phyloP scores from a whole-genome alignment of 2,113 vertebrate genomes.

The Proterorhinus semilunaris region DNA sequence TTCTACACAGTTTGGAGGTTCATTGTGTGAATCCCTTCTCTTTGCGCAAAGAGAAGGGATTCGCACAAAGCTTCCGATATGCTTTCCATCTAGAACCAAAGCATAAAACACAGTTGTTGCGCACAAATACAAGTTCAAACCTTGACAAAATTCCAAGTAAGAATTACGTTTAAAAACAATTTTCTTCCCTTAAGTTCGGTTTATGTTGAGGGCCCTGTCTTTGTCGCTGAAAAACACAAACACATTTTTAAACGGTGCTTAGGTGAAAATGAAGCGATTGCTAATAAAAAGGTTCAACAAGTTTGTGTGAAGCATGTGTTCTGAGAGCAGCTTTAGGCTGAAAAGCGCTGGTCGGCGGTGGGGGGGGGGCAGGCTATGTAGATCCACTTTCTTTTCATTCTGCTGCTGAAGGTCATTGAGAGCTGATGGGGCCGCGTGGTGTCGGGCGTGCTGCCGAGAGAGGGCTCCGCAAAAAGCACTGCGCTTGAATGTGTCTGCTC shows the following conservation, averaged over 20 bases:
- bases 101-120: neutral
- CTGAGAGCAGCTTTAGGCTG: neutral
- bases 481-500: conserved; percentile 60
- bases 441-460: conserved; percentile 29
- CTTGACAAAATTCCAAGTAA: neutral
- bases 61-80: conserved; percentile 19
- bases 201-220: too few species aligned
- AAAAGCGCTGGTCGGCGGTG: neutral
- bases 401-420: conserved; percentile 53
- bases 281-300: neutral
- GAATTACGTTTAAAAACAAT: too few species aligned
- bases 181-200: too few species aligned
- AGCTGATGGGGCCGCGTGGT: conserved; percentile 36
- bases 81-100: neutral
- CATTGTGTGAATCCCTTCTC: too few species aligned
- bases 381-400: conserved; percentile 27
- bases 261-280: too few species aligned
- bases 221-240: too few species aligned
- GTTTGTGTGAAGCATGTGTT: neutral
- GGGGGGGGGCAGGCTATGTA: neutral
- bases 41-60: conserved; percentile 17
- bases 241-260: too few species aligned
- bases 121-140: neutral
- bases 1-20: too few species aligned
- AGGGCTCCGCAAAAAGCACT: conserved; percentile 50